Conservation (phyloP, 2,888 invertebrate genomes). For the Lutraria lutraria region DNA sequence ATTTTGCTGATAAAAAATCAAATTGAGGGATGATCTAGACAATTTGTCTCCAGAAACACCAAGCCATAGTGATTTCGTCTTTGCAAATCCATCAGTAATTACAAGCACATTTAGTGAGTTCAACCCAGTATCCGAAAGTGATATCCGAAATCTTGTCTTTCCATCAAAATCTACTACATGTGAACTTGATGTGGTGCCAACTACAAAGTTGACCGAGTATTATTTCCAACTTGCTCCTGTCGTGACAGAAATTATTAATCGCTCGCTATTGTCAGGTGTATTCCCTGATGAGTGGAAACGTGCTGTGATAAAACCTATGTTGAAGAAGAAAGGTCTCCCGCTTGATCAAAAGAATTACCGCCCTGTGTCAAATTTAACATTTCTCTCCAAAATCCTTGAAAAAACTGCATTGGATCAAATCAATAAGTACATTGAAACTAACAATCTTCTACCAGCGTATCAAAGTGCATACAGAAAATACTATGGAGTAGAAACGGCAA, state of each 20-base stretch:
- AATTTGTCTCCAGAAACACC: neutral
- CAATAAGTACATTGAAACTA: slow-evolving; percentile 28
- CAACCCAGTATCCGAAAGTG: slow-evolving; percentile 30
- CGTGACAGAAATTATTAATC: slow-evolving; percentile 41
- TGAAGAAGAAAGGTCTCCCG: neutral
- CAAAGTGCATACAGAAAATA: slow-evolving; percentile 37
- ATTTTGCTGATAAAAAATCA: slow-evolving; percentile 23
- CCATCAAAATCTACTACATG: slow-evolving; percentile 43
- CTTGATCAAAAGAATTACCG: neutral
- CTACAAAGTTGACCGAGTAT: slow-evolving; percentile 24
- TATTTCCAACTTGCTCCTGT: slow-evolving; percentile 32
- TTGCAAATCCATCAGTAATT: neutral
- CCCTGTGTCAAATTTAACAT: slow-evolving; percentile 41
- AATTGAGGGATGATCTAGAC: slow-evolving; percentile 16
- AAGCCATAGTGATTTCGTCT: neutral
- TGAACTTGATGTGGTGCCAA: slow-evolving; percentile 48
- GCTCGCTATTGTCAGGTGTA: slow-evolving; percentile 28
- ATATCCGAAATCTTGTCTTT: slow-evolving; percentile 32
- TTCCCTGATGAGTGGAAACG: slow-evolving; percentile 35
- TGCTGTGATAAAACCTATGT: slow-evolving; percentile 22
- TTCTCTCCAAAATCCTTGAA: slow-evolving; percentile 33
- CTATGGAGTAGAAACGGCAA: slow-evolving; percentile 37
- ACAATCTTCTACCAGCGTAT: slow-evolving; percentile 27
- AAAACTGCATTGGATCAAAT: slow-evolving; percentile 35
- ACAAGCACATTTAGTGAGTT: slow-evolving; percentile 8